phyloP scores from a whole-genome alignment of 2,797 vertebrate species.

The Microctenopoma stevenorrisi region DNA sequence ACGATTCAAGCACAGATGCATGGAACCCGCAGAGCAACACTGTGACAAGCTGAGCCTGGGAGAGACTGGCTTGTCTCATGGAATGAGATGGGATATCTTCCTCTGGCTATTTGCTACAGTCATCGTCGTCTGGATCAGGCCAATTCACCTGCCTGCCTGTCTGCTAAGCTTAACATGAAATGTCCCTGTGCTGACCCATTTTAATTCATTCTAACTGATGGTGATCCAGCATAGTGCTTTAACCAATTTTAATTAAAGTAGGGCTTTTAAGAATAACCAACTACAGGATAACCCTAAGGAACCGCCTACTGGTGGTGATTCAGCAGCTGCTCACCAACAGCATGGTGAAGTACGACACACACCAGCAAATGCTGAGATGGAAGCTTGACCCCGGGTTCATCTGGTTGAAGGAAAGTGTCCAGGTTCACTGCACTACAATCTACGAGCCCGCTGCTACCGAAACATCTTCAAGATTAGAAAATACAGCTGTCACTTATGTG shows the following conservation, averaged over 20 bases:
- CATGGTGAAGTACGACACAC: not conserved
- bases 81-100: constrained; percentile 52
- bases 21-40: constrained; percentile 8
- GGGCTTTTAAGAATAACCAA: constrained; percentile 12
- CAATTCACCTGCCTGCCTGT: constrained; percentile 55
- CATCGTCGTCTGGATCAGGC: constrained; percentile 42
- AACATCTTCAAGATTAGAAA: not conserved
- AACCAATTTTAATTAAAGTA: not conserved
- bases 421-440: not conserved
- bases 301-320: not conserved
- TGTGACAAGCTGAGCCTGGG: constrained; percentile 37
- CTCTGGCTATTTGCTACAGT: constrained; percentile 44
- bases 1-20: not conserved
- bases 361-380: constrained; percentile 20
- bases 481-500: not conserved
- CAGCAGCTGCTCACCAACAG: not conserved
- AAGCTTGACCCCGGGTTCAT: not conserved
- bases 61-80: constrained; percentile 44
- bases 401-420: constrained; percentile 25
- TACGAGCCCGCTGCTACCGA: not conserved
- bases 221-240: not conserved
- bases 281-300: constrained; percentile 1
- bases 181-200: constrained; percentile 41
- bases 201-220: constrained; percentile 3
- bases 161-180: constrained; percentile 33